phyloP scores from a whole-genome alignment of 2,113 vertebrate genomes.

The Etheostoma cragini region DNA sequence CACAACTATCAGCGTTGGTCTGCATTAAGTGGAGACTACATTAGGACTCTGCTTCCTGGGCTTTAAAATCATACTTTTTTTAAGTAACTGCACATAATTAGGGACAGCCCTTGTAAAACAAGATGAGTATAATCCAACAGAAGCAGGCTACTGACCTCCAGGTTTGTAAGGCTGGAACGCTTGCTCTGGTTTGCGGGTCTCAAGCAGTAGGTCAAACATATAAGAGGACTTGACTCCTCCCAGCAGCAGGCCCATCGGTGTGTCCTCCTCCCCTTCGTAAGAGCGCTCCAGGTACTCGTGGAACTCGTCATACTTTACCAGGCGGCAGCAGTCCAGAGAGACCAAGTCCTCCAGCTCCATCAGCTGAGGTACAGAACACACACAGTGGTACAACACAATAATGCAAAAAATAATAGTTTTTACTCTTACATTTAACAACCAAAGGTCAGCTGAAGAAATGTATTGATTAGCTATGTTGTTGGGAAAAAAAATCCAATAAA shows the following conservation, averaged over 20 bases:
- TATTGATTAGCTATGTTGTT: background rate
- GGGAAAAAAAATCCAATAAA: background rate
- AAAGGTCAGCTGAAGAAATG: background rate
- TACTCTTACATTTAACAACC: background rate
- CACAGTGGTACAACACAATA: background rate
- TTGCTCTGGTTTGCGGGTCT: slow-evolving; percentile 93
- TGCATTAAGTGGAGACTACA: background rate
- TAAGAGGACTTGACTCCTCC: slow-evolving; percentile 98
- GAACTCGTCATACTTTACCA: slow-evolving; percentile 99
- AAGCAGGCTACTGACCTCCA: slow-evolving; percentile 87
- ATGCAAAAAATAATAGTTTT: background rate
- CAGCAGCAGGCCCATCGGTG: slow-evolving; percentile 94
- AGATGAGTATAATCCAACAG: background rate
- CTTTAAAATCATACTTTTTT: background rate
- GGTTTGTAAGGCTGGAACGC: slow-evolving; percentile 97
- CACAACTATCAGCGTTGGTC: background rate
- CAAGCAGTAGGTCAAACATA: slow-evolving; percentile 97
- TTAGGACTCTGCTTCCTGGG: background rate
- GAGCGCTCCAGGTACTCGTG: slow-evolving; percentile 98
- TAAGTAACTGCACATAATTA: background rate
- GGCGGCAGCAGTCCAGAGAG: slow-evolving; percentile 93
- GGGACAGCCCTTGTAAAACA: background rate
- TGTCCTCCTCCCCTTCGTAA: slow-evolving; percentile 96
- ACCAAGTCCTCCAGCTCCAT: slow-evolving; percentile 93
- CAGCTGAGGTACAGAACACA: slow-evolving; percentile 81